A percentile compares a stretch with the other conserved stretches of the same genome.
phyloP scores from a whole-genome alignment of 1,140 invertebrate species.

The Melanaphis sacchari region DNA sequence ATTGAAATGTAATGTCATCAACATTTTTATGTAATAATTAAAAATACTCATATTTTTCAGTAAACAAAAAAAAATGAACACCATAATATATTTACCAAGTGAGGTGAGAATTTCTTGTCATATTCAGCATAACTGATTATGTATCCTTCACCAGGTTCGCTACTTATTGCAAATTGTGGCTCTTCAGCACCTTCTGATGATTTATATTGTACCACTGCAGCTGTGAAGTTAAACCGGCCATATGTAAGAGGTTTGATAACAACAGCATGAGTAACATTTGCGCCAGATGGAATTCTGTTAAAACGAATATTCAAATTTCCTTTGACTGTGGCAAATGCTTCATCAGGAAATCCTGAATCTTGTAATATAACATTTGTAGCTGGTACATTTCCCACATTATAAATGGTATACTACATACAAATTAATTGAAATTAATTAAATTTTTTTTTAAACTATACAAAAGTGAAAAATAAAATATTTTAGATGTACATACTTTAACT shows the following conservation, averaged over 20 bases:
- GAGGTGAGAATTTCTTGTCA: constrained; percentile 97
- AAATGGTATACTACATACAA: constrained; percentile 75
- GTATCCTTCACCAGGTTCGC: constrained; percentile 94
- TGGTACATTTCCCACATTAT: constrained; percentile 84
- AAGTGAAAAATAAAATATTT: not conserved
- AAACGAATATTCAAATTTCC: constrained; percentile 84
- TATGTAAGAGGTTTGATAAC: constrained; percentile 87
- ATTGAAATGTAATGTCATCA: no score
- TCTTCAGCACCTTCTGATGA: constrained; percentile 77
- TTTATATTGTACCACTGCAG: constrained; percentile 91
- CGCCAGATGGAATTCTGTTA: constrained; percentile 87
- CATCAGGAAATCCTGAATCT: constrained; percentile 88
- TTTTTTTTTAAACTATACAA: constrained; percentile 12
- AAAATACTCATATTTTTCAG: not conserved
- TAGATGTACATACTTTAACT: constrained; percentile 74
- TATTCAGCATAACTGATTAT: constrained; percentile 96
- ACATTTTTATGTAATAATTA: no score
- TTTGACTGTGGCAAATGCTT: constrained; percentile 85
- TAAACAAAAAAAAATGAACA: not conserved
- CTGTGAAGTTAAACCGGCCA: constrained; percentile 97
- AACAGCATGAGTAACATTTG: constrained; percentile 93
- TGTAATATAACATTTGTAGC: constrained; percentile 87
- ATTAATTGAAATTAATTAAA: not conserved
- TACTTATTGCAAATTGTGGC: constrained; percentile 86
- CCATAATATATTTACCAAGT: constrained; percentile 73